Evolutionary conservation across 2,888 invertebrate species (phyloP), one percentile per base, ranked within the genome.

Genomic region (Conops quadrifasciatus): DNA sequence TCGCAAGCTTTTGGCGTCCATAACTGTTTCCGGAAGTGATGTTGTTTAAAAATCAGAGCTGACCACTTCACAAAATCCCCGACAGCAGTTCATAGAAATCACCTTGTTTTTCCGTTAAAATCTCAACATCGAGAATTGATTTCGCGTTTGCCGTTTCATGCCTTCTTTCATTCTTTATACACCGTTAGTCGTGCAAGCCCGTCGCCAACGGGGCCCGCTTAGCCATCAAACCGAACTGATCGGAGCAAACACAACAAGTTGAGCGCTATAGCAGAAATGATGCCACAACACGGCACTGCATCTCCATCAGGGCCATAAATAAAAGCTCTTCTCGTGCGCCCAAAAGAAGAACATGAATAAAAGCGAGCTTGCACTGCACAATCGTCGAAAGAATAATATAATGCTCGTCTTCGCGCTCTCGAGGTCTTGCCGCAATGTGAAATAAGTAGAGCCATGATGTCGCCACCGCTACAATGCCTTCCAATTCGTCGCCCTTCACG

Each of bases 271-370:
- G 11, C 26, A 51, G 30, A 65, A 26, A 36, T 36, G 36, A 36
- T 36, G 36, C 36, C 66, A 66, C n/a, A 43, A 56, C 28, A 51
- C 53, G 43, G 66, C 49, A 60, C 59, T 68, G 59, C 59, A 68
- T 68, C 67, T 68, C 47, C 60, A 68, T 68, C 67, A 68, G 67
- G 49, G 30, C 49, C 59, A 68, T 68, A 68, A 68, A 68, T 68
- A 68, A 68, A 68, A 68, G 59, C 49, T 60, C 26, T 45, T 67
- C 45, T 51, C 49, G 60, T 60, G 67, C 67, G 26, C 7, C 60
- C 60, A 68, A 49, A 68, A 49, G 59, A 60, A 16, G 30, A 67
- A 67, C 24, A 47, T 26, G 45, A n/a, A 67, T 26, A 64, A 24
- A 11, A 28, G 26, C 15, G 9, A 15, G 58, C 66, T 36, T 49